Percentiles rank a stretch among this genome's conserved stretches.
These are phyloP conservation scores for Lethenteron reissneri DNA, from an alignment of 2,113 vertebrate genomes.

Conservation along the genomic window DNA sequence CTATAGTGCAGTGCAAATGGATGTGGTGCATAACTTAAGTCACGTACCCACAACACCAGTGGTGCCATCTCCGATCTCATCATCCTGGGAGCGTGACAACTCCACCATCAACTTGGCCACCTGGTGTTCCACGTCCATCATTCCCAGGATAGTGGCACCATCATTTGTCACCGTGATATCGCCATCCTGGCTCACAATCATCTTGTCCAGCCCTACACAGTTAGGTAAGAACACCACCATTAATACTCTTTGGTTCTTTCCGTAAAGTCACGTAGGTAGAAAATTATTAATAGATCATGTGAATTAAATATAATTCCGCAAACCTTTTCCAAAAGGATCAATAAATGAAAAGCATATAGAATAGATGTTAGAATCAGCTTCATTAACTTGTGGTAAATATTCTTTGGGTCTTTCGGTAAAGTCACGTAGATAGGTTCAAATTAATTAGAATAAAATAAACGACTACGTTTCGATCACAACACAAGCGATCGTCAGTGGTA, in stretches of 20 bases:
- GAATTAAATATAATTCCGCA: not conserved
- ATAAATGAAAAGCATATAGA: not conserved
- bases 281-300: not conserved
- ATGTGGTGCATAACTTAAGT: not conserved
- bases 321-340: not conserved
- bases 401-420: not conserved
- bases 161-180: constrained; percentile 96
- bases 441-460: too few relatives aligned
- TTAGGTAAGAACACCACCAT: not conserved
- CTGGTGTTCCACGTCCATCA: constrained; percentile 98
- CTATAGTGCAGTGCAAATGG: fast-evolving
- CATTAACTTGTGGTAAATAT: not conserved
- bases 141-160: constrained; percentile 82
- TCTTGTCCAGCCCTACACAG: constrained; percentile 68
- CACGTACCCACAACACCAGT: constrained; percentile 85
- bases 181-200: constrained; percentile 96
- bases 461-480: not conserved
- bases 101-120: constrained; percentile 98
- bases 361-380: not conserved
- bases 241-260: not conserved
- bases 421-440: not conserved
- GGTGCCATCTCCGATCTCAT: constrained; percentile 94
- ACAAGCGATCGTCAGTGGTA: not conserved
- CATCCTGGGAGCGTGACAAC: constrained; percentile 87
- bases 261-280: too few relatives aligned